phyloP scores from a whole-genome alignment of 2,888 invertebrate species.

The Brachypterus glaber region DNA sequence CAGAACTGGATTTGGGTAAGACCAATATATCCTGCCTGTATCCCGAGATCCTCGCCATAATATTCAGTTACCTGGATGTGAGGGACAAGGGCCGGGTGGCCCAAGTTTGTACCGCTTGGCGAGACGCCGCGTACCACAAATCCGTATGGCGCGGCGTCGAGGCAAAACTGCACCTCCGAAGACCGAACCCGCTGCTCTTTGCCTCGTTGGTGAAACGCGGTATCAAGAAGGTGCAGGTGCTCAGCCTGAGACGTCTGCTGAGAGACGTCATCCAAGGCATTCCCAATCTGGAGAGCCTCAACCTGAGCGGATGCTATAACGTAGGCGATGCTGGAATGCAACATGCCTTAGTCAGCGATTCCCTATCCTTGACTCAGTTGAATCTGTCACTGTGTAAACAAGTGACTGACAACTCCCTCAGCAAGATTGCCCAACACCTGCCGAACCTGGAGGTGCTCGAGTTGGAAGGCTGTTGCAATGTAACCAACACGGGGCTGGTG shows the following conservation, averaged over 20 bases:
- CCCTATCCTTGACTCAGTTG: conserved; percentile 67
- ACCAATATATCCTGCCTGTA: conserved; percentile 81
- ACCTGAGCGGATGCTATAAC: conserved; percentile 88
- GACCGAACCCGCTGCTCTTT: conserved; percentile 76
- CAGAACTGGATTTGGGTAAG: conserved; percentile 37
- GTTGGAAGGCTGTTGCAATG: conserved; percentile 83
- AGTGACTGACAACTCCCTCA: conserved; percentile 83
- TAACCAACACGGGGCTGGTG: conserved; percentile 80
- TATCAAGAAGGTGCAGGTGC: conserved; percentile 78
- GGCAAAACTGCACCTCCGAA: conserved; percentile 78
- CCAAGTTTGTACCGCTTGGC: conserved; percentile 82
- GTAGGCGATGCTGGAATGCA: conserved; percentile 78
- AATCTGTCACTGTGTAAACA: conserved; percentile 91
- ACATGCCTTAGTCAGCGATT: conserved; percentile 69
- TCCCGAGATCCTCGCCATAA: conserved; percentile 85
- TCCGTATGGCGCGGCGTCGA: conserved; percentile 92
- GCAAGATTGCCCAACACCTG: conserved; percentile 73
- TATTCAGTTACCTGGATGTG: conserved; percentile 82
- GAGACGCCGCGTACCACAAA: conserved; percentile 85
- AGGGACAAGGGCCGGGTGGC: conserved; percentile 83
- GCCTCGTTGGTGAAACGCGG: conserved; percentile 78
- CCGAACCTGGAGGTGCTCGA: conserved; percentile 81
- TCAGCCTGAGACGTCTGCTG: conserved; percentile 73
- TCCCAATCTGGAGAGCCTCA: conserved; percentile 77
- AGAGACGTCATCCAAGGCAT: conserved; percentile 79